Conservation (phyloP, 2,797 vertebrate genomes). For the Catharus ustulatus region DNA sequence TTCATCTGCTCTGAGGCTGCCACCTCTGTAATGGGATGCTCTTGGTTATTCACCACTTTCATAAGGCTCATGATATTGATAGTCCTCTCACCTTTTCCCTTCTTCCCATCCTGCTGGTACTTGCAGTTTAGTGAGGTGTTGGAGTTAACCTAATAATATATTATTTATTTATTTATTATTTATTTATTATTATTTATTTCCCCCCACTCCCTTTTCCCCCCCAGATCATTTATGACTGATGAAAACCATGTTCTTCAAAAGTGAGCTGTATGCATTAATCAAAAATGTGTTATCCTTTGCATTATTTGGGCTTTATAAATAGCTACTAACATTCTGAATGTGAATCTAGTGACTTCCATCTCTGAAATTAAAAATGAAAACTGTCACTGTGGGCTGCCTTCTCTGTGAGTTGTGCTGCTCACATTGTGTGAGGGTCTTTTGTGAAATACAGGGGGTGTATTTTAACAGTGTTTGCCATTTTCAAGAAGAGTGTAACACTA, state of each 20-base stretch:
- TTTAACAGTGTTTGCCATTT: background rate
- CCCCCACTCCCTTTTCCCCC: rapidly evolving
- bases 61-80: background rate
- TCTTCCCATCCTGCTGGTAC: background rate
- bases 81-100: background rate
- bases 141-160: background rate
- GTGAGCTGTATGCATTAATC: background rate
- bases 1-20: background rate
- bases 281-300: background rate
- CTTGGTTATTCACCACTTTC: background rate
- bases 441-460: background rate
- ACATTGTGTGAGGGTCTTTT: background rate
- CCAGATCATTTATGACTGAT: background rate
- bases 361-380: background rate
- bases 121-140: background rate
- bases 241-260: background rate
- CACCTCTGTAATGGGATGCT: background rate
- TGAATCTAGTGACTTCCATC: background rate
- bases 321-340: background rate
- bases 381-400: background rate
- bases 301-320: background rate
- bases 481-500: background rate
- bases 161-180: background rate
- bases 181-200: background rate
- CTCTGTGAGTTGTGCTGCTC: background rate